These are phyloP conservation scores for Andrena minutula DNA, from an alignment of 2,888 invertebrate genomes.

Conservation along the genomic window DNA sequence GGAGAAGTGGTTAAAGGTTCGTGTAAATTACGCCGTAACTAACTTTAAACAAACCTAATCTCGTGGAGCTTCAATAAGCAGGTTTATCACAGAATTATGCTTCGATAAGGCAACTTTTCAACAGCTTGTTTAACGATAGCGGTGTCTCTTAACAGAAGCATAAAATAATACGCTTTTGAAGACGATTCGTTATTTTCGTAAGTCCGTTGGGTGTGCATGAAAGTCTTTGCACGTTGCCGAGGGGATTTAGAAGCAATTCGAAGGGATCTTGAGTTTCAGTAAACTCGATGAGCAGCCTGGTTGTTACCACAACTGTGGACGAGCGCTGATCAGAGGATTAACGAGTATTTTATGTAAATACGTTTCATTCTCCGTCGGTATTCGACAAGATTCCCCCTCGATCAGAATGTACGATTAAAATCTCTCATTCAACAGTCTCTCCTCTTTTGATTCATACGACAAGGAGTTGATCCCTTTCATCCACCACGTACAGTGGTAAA, in stretches of 20 bases:
- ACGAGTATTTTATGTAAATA: slow-evolving; percentile 67
- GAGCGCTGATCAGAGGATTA: slow-evolving; percentile 39
- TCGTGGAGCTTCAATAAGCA: slow-evolving; percentile 42
- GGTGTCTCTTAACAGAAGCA: neutral
- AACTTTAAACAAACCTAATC: slow-evolving; percentile 41
- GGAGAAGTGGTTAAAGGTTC: slow-evolving; percentile 33
- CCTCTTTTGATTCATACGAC: neutral
- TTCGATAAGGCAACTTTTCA: slow-evolving; percentile 31
- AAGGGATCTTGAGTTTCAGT: slow-evolving; percentile 13
- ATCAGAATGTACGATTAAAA: slow-evolving; percentile 27
- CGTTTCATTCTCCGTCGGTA: slow-evolving; percentile 23
- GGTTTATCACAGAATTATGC: slow-evolving; percentile 33
- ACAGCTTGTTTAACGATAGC: neutral
- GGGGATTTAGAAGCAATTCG: slow-evolving; percentile 16
- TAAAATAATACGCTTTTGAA: neutral
- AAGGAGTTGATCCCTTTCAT: neutral
- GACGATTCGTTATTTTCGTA: too few relatives aligned
- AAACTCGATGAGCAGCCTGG: slow-evolving; percentile 44
- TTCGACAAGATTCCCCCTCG: neutral
- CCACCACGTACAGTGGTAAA: neutral
- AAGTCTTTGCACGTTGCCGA: slow-evolving; percentile 7
- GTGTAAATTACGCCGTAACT: slow-evolving; percentile 43
- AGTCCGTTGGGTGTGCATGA: too few relatives aligned
- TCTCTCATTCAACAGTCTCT: slow-evolving; percentile 23
- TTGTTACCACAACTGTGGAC: slow-evolving; percentile 51